Evolutionary conservation across 2,888 invertebrate species (phyloP).

Genomic region (Graphium colonna): DNA sequence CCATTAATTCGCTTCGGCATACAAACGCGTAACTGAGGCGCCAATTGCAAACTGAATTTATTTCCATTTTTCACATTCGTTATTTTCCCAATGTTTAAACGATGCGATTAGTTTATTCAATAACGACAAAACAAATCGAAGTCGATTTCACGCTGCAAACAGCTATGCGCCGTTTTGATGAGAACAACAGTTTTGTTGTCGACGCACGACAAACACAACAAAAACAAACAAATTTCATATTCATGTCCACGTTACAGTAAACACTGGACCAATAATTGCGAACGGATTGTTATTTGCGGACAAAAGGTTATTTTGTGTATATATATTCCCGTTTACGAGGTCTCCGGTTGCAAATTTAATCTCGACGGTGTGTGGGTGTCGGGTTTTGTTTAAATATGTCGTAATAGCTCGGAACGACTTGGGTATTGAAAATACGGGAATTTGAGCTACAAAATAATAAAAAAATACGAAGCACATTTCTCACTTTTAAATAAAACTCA

Average conservation of each 20-base stretch:
- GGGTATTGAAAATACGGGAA: constrained; percentile 7
- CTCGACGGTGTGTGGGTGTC: constrained; percentile 4
- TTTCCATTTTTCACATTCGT: neutral
- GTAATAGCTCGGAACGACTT: constrained; percentile 1
- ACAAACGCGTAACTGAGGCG: too few species aligned
- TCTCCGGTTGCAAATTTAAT: constrained; percentile 14
- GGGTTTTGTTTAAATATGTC: constrained; percentile 7
- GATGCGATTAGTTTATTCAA: constrained; percentile 13
- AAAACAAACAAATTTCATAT: constrained; percentile 21
- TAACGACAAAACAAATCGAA: constrained; percentile 5
- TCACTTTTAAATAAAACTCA: too few species aligned
- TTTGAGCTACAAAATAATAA: too few species aligned
- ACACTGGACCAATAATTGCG: constrained; percentile 15
- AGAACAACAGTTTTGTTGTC: constrained; percentile 8
- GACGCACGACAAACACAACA: too few species aligned
- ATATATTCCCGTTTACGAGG: constrained; percentile 18
- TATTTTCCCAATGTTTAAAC: constrained; percentile 16
- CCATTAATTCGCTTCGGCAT: too few species aligned
- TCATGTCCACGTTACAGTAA: constrained; percentile 18
- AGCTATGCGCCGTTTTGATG: constrained; percentile 16
- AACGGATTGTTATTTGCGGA: constrained; percentile 19
- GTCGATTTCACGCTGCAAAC: constrained; percentile 16
- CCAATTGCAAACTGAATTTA: too few species aligned
- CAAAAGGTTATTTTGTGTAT: constrained; percentile 21
- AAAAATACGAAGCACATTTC: too few species aligned